These are phyloP conservation scores for Microcebus ravelobensis DNA, from an alignment of 2,113 vertebrate species.

Conservation along the genomic window DNA sequence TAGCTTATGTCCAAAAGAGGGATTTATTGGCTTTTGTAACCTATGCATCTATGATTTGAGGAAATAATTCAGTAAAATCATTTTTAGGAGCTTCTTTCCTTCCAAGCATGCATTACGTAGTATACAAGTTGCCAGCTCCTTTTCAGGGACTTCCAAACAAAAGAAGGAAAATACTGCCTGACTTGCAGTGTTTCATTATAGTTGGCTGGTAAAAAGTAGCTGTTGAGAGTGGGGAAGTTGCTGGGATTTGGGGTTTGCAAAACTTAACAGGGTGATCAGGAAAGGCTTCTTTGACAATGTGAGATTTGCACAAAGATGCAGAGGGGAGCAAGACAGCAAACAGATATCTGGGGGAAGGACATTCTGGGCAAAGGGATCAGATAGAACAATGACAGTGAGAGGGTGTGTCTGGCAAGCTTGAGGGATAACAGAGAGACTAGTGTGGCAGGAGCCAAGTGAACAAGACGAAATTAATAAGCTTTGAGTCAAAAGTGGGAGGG, in stretches of 20 bases:
- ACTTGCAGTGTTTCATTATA: background rate
- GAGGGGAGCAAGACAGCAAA: background rate
- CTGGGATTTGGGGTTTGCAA: background rate
- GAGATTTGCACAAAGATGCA: background rate
- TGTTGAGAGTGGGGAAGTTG: accelerated
- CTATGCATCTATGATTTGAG: background rate
- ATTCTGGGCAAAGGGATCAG: background rate
- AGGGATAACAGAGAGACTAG: too few species aligned
- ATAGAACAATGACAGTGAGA: too few species aligned
- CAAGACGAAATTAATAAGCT: accelerated
- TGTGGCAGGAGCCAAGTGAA: accelerated
- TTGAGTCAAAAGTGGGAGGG: background rate
- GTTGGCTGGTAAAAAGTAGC: background rate
- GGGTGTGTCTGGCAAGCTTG: too few species aligned
- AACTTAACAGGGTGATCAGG: background rate
- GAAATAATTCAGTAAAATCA: background rate
- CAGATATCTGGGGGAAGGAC: too few species aligned
- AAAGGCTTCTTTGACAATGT: background rate
- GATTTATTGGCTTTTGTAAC: background rate
- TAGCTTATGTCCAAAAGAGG: background rate
- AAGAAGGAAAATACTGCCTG: background rate
- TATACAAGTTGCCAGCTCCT: background rate
- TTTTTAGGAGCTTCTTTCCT: background rate
- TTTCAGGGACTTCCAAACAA: background rate
- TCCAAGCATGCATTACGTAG: background rate